A percentile compares a stretch with the other conserved stretches of the same genome.
These are phyloP conservation scores for Parnassius smintheus DNA, from an alignment of 2,888 invertebrate genomes.

Conservation along the genomic window DNA sequence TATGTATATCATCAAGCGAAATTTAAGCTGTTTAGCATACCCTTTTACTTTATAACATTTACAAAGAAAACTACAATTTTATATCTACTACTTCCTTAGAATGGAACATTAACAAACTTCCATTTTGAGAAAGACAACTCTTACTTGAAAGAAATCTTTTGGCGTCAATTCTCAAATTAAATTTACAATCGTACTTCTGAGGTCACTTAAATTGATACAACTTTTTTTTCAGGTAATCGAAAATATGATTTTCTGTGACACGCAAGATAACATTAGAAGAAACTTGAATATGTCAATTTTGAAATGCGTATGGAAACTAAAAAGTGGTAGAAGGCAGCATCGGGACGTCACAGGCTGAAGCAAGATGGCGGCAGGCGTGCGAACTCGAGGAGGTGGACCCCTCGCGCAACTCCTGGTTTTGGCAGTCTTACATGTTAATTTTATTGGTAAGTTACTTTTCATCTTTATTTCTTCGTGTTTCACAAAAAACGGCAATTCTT, in stretches of 20 bases:
- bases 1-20: neutral
- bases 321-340: slow-evolving; percentile 62
- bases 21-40: neutral
- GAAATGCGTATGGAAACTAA: slow-evolving; percentile 42
- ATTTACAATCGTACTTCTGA: too few relatives aligned
- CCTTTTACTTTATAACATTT: slow-evolving; percentile 7
- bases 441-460: slow-evolving; percentile 60
- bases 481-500: neutral
- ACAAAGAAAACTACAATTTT: slow-evolving; percentile 1
- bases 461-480: neutral
- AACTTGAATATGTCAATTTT: slow-evolving; percentile 47
- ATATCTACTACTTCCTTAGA: neutral
- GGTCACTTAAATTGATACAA: too few relatives aligned
- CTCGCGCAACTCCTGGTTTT: slow-evolving; percentile 69
- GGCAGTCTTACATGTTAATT: slow-evolving; percentile 71
- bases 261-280: slow-evolving; percentile 11
- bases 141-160: too few relatives aligned
- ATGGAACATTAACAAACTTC: too few relatives aligned
- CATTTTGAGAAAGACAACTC: too few relatives aligned
- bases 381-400: slow-evolving; percentile 59
- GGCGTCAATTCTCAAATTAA: too few relatives aligned
- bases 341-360: slow-evolving; percentile 58
- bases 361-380: slow-evolving; percentile 65
- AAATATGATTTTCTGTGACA: slow-evolving; percentile 21
- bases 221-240: slow-evolving; percentile 23